phyloP scores from a whole-genome alignment of 2,888 invertebrate species.

The Romanomermis culicivorax region DNA sequence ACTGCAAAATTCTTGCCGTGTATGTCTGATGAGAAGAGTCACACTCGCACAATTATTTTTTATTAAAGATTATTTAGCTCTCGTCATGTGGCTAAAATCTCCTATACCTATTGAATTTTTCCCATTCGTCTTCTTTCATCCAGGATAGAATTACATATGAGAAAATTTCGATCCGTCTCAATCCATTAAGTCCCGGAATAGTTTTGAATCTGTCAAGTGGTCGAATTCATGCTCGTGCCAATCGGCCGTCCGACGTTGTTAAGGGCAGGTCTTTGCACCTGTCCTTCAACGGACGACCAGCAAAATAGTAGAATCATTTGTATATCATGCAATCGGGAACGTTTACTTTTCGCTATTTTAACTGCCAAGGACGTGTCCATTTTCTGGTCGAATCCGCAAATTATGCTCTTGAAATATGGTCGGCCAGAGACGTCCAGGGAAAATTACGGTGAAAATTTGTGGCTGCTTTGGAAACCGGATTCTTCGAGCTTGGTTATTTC shows the following conservation, averaged over 20 bases:
- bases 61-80: too few relatives aligned
- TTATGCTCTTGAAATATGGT: not conserved
- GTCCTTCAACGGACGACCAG: too few relatives aligned
- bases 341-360: not conserved
- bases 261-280: not conserved
- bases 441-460: not conserved
- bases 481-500: not conserved
- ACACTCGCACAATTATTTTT: too few relatives aligned
- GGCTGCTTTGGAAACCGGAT: conserved; percentile 1
- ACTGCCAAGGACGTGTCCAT: conserved; percentile 1
- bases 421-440: not conserved
- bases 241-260: not conserved
- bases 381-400: not conserved
- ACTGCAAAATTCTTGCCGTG: too few relatives aligned
- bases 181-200: too few relatives aligned
- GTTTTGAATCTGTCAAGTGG: too few relatives aligned
- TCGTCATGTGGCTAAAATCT: too few relatives aligned
- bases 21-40: too few relatives aligned
- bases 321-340: not conserved
- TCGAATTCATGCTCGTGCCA: not conserved
- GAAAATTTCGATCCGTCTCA: too few relatives aligned
- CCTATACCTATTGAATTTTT: too few relatives aligned
- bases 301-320: not conserved
- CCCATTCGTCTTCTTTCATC: too few relatives aligned
- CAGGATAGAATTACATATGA: too few relatives aligned